phyloP scores from a whole-genome alignment of 2,888 invertebrate species.

The Hedychridium roseum region DNA sequence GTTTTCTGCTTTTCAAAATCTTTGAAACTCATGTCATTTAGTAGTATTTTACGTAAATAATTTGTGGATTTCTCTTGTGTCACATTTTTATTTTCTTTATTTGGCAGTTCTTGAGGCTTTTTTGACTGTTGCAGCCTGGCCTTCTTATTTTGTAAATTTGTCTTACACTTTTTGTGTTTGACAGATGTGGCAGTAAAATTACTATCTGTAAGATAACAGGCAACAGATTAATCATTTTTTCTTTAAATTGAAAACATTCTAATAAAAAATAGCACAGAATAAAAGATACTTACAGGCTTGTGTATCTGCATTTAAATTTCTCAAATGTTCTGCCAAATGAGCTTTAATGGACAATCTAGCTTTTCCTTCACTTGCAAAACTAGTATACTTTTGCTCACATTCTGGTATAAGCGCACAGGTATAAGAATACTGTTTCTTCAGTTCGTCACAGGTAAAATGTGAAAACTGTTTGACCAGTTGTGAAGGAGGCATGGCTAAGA shows the following conservation, averaged over 20 bases:
- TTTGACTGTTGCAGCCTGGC: constrained; percentile 41
- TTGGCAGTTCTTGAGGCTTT: constrained; percentile 52
- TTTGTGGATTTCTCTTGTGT: constrained; percentile 51
- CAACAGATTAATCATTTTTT: constrained; percentile 2
- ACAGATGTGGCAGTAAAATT: constrained; percentile 46
- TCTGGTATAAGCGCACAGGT: constrained; percentile 65
- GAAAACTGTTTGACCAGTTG: constrained; percentile 66
- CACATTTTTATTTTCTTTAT: constrained; percentile 57
- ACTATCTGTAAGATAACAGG: constrained; percentile 38
- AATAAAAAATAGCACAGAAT: constrained; percentile 2
- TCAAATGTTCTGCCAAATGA: constrained; percentile 65
- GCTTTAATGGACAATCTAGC: constrained; percentile 65
- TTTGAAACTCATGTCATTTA: constrained; percentile 48
- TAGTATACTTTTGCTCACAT: constrained; percentile 65
- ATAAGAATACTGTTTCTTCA: constrained; percentile 66
- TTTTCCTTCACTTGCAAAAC: constrained; percentile 68
- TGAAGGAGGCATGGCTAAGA: constrained; percentile 62
- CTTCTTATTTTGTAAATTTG: constrained; percentile 45
- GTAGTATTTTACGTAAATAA: constrained; percentile 54
- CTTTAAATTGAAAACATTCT: too few species aligned
- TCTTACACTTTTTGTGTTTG: constrained; percentile 44
- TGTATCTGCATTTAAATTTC: constrained; percentile 51
- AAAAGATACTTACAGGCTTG: constrained; percentile 47
- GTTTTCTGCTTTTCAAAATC: constrained; percentile 48
- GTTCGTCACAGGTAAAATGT: constrained; percentile 65